Base-by-base conservation (phyloP, 1,140 invertebrate genomes). In the Anadara kagoshimensis region DNA sequence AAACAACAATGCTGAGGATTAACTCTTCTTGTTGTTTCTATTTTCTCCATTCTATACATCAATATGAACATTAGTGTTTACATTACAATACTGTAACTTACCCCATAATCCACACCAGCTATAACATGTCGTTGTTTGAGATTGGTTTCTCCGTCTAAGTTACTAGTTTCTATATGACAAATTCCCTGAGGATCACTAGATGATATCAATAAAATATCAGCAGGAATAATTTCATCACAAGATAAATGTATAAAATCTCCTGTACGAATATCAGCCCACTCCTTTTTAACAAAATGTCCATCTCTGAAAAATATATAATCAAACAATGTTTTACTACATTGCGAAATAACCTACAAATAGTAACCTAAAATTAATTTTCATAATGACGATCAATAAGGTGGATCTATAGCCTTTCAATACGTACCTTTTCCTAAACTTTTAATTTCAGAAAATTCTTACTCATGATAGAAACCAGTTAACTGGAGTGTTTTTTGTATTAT, bases 241-340 rank as follows among this genome's bases (percentile, higher is more conserved):
- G 96, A 96, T 69, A 99, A 90, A 90, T 99, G 97, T 20, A 99
- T 94, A 75, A 99, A 91, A 89, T 99, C 98, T 0, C 98, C 98
- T 20, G 98, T 97, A 66, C 84, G 75, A 8, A 90, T 73, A 49
- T 98, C 94, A 81, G 96, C 94, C 97, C 97, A 99, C 75, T 94
- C 92, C 5, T 93, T 93, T 86, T 94, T 95, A 75, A 94, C 93
- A 86, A 98, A 99, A 58, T 95, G 92, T 73, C 94, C 62, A 53
- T 69, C 93, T 64, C 92, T 91, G 29, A 36, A 36, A 36, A 36
- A 36, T 7, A 36, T 36, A 36, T 36, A 3, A 3, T 2, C 2
- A 36, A 36, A 36, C 29, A 36, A 36, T 36, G 7, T 36, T 36
- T 36, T 36, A 36, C 29, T 36, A 36, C 29, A 36, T 36, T 36